Percentiles rank a stretch among this genome's conserved stretches.
phyloP scores from a whole-genome alignment of 92 coral and sea anemone genomes.

The Umimayanthus chanpuru region DNA sequence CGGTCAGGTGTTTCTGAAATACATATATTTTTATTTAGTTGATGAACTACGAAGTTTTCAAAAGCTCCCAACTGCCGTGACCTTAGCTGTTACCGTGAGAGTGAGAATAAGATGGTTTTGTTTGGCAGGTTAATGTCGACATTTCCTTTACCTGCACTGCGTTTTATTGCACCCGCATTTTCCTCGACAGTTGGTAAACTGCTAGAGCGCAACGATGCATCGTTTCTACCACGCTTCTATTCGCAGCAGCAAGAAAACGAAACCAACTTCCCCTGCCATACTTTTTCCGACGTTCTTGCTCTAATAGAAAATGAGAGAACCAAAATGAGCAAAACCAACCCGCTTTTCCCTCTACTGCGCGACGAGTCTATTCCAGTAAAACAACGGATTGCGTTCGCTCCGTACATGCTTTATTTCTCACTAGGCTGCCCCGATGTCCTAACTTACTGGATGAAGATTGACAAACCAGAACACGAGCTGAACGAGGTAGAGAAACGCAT shows the following conservation, averaged over 20 bases:
- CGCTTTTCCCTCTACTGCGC: conserved; percentile 22
- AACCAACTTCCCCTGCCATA: background rate
- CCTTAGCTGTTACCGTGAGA: background rate
- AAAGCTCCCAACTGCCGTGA: background rate
- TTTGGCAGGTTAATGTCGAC: background rate
- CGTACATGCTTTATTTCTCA: conserved; percentile 27
- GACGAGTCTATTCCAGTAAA: conserved; percentile 9
- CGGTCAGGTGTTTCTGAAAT: no score
- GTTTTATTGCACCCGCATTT: background rate
- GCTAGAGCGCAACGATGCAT: background rate
- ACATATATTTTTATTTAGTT: no score
- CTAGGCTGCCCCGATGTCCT: conserved; percentile 24
- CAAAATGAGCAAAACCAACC: conserved; percentile 30
- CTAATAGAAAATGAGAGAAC: conserved; percentile 16
- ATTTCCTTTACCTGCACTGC: background rate
- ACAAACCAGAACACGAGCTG: conserved; percentile 32
- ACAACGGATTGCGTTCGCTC: conserved; percentile 29
- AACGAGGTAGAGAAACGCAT: conserved; percentile 34
- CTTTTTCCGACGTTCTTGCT: conserved; percentile 24
- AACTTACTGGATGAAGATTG: conserved; percentile 39
- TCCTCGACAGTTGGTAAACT: background rate
- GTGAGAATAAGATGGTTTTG: background rate
- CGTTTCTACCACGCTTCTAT: background rate
- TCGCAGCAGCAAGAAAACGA: conserved; percentile 6
- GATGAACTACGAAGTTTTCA: background rate